Percentiles rank a stretch among this genome's conserved stretches.
Conservation (phyloP, 2,888 invertebrate genomes). For the Pachydiplax longipennis region DNA sequence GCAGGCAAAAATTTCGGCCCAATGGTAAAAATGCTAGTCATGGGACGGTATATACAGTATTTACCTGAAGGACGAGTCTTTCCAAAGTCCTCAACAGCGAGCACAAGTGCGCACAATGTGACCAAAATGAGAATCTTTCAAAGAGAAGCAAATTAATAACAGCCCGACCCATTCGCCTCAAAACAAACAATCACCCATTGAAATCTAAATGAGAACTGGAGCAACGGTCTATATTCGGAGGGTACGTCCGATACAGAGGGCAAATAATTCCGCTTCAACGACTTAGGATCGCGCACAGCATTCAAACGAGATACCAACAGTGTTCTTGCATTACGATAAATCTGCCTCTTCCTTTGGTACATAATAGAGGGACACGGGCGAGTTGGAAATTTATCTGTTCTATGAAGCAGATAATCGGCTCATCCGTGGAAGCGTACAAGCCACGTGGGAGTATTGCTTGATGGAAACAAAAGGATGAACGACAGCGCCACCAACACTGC, state of each 20-base stretch:
- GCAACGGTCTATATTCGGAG: not conserved
- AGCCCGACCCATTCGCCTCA: not conserved
- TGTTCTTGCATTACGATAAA: constrained; percentile 32
- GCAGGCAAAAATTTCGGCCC: too few species aligned
- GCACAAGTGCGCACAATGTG: not conserved
- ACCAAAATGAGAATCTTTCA: too few species aligned
- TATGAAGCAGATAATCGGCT: constrained; percentile 30
- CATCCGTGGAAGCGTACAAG: not conserved
- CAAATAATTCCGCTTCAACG: not conserved
- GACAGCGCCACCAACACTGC: constrained; percentile 18
- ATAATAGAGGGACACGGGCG: not conserved
- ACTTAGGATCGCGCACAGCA: not conserved
- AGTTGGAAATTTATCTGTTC: constrained; percentile 15
- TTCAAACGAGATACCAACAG: constrained; percentile 14
- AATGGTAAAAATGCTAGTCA: too few species aligned
- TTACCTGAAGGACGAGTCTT: not conserved
- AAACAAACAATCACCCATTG: not conserved
- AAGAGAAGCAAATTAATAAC: not conserved
- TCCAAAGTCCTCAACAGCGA: not conserved
- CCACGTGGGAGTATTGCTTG: not conserved
- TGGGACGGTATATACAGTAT: too few species aligned
- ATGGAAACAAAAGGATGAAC: not conserved
- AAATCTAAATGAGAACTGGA: not conserved
- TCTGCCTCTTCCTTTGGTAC: not conserved
- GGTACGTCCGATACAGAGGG: not conserved